Evolutionary conservation across 2,797 vertebrate species (phyloP), one percentile per base, ranked within the genome.

Genomic region (Chloroceryle amazona): DNA sequence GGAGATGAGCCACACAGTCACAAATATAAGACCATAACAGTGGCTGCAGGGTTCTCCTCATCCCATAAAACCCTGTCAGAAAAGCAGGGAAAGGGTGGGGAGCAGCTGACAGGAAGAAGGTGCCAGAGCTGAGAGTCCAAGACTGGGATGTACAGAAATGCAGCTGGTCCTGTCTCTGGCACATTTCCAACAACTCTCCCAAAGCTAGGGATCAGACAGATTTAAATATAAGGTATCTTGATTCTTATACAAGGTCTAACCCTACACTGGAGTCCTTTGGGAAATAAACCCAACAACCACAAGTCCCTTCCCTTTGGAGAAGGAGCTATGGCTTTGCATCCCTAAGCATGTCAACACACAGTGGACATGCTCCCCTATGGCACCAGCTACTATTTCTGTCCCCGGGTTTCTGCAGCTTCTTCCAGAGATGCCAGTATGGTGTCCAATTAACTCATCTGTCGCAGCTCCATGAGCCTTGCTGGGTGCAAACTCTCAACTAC

Each of bases 391-490:
- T 89, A 87, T 80, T 95, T 85, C 60, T 81, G 81, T 80, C 81
- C 84, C 60, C 1, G 8, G 39, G 31, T 51, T 94, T 93, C 91
- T 11, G 9, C 79, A 92, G 84, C 87, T 82, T 80, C 81, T 91
- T 76, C 76, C 71, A 94, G 89, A 31, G 12, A 55, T 29, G 42
- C 68, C 68, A 70, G 54, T 51, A 66, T 81, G 88, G 67, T 49
- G 54, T 86, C 87, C 94, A 81, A 92, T 93, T 91, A 93, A 81
- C 85, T 88, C 78, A 74, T 83, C 92, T 57, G 81, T 73, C 46
- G 67, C 89, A 91, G 68, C 74, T 94, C 66, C 25, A 21, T 0
- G 0, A 90, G 80, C 76, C 61, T 86, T 51, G 63, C 61, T 92
- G 87, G 89, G 70, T 80, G 87, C 79, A 90, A 92, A 86, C 67